Base-by-base conservation (phyloP, 2,888 invertebrate genomes). In the Tetramorium bicarinatum region DNA sequence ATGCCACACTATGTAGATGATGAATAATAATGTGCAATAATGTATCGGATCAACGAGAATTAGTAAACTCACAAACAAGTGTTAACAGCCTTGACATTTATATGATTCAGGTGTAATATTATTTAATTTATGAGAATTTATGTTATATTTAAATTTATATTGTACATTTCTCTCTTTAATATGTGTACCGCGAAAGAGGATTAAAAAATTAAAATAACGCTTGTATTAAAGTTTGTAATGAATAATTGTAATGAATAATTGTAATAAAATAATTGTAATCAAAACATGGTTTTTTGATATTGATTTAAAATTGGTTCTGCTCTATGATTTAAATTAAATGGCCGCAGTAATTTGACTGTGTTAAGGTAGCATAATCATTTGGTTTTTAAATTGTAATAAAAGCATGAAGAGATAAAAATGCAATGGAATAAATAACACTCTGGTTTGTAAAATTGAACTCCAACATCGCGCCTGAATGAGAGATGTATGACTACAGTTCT, bases 381-480 rank as follows among this genome's bases (percentile, higher is more conserved):
- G n/a, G n/a, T n/a, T n/a, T n/a, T n/a, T n/a, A n/a, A n/a, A n/a
- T n/a, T n/a, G n/a, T n/a, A n/a, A 79, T 38, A 52, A 77, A 41
- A 67, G 9, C 18, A n/a, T 54, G 13, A 44, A 49, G n/a, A 49
- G 47, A 3, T 56, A 15, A 59, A 44, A 69, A 44, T 15, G 3
- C 29, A 69, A 52, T 75, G 47, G 34, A 76, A 67, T 47, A 3
- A 79, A 18, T 77, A 11, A 59, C 52, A 66, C 25, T 29, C 8
- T 0, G 15, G 3, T 11, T 64, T 15, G 21, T 62, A 64, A 62
- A 21, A 25, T 18, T 49, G 29, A n/a, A 75, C 44, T 44, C 9
- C 47, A 25, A 11, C 47, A 52, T 34, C 29, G 29, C 29, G 29
- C 8, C 21, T 49, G 64, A 15, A 18, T 61, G 29, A 59, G n/a